A percentile compares a stretch with the other conserved stretches of the same genome.
These are phyloP conservation scores for Anisognathus igniventris DNA, from an alignment of 2,797 vertebrate genomes.

Conservation along the genomic window DNA sequence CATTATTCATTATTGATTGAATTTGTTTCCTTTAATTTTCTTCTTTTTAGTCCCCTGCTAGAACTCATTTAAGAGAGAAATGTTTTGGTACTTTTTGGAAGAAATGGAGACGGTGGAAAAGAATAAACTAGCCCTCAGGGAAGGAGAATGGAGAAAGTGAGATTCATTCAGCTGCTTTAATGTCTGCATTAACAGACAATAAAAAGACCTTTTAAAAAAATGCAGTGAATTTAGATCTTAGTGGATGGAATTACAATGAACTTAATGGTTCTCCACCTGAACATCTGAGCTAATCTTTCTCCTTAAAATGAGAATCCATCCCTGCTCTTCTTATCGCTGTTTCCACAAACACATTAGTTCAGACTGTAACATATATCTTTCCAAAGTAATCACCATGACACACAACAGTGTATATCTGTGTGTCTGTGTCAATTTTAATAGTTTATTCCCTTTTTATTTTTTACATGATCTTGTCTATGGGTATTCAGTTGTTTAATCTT, in stretches of 20 bases:
- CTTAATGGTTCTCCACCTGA: neutral
- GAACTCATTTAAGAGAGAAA: neutral
- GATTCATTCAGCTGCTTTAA: conserved; percentile 39
- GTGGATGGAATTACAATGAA: conserved; percentile 25
- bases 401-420: neutral
- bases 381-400: neutral
- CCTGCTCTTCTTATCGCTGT: neutral
- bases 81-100: neutral
- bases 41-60: neutral
- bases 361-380: neutral
- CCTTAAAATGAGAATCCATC: neutral
- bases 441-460: neutral
- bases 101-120: neutral
- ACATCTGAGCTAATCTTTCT: neutral
- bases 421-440: neutral
- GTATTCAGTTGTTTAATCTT: neutral
- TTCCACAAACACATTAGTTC: neutral
- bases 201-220: neutral
- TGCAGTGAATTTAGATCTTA: neutral
- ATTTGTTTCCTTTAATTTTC: neutral
- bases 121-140: conserved; percentile 44
- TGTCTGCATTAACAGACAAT: conserved; percentile 15
- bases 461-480: neutral
- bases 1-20: neutral
- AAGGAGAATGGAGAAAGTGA: conserved; percentile 28